Conservation (phyloP, 2,113 vertebrate genomes). For the Nymphicus hollandicus region DNA sequence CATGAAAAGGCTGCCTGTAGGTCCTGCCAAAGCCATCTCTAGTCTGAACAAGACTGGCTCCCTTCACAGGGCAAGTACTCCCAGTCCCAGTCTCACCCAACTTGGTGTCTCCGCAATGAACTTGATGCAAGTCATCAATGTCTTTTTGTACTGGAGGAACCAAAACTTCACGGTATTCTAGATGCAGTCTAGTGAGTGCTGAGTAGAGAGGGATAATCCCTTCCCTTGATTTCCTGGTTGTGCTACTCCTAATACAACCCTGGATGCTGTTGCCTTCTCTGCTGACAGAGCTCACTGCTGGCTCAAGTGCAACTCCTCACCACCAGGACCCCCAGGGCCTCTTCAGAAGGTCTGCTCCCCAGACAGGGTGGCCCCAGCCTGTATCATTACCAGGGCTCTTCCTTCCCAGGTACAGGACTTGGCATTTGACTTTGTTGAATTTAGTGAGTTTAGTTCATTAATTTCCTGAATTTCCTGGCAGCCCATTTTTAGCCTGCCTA, state of each 20-base stretch:
- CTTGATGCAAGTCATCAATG: not conserved
- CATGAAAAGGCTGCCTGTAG: not conserved
- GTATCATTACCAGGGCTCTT: not conserved
- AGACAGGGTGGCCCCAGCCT: not conserved
- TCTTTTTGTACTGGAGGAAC: not conserved
- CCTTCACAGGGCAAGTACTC: not conserved
- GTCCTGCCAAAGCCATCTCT: not conserved
- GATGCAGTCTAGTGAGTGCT: not conserved
- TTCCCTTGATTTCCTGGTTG: not conserved
- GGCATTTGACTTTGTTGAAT: not conserved
- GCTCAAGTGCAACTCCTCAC: not conserved
- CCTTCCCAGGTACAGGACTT: not conserved
- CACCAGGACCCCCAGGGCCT: accelerated
- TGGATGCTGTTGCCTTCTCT: not conserved
- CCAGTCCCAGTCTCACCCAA: not conserved
- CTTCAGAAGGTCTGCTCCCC: not conserved
- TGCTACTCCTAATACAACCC: not conserved
- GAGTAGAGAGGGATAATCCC: not conserved
- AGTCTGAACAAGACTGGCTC: not conserved
- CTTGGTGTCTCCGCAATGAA: not conserved
- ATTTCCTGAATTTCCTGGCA: not conserved
- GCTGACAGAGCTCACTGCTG: not conserved
- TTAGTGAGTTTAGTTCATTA: not conserved
- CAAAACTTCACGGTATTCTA: not conserved
- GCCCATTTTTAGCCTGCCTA: not conserved